Evolutionary conservation across 2,888 invertebrate genomes (phyloP).

Genomic region (Aphidoletes aphidimyza): DNA sequence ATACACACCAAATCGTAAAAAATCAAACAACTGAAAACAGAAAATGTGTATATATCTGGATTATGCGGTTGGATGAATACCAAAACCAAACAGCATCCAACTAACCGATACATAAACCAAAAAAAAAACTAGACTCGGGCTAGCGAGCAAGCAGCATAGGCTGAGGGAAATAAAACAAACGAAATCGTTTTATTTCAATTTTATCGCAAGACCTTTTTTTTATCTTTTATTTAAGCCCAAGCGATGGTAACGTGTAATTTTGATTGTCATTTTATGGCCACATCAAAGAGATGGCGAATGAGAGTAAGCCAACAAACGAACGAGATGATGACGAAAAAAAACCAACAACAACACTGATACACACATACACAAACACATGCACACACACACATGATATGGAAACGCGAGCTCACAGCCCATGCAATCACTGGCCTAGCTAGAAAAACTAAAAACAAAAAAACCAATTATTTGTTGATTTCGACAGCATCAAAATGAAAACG

Average conservation of each 20-base stretch:
- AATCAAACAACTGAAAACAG: no score
- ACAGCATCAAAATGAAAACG: no score
- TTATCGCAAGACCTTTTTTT: conserved; percentile 32
- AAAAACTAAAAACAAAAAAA: neutral
- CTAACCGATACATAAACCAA: neutral
- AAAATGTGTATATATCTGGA: neutral
- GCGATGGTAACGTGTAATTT: conserved; percentile 27
- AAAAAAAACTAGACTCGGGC: neutral
- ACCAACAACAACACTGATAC: neutral
- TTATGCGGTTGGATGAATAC: conserved; percentile 2
- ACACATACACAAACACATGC: no score
- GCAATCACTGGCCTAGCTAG: no score
- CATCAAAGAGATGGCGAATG: neutral
- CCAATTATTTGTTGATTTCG: no score
- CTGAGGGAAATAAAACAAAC: neutral
- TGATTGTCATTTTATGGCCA: neutral
- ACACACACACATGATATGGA: no score
- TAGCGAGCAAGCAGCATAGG: neutral
- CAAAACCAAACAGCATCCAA: no score
- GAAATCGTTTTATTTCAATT: conserved; percentile 22
- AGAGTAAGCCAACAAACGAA: neutral
- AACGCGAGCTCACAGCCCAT: no score
- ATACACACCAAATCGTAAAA: neutral
- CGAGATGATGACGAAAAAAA: no score
- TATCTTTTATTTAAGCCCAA: neutral